Evolutionary conservation across 2,888 invertebrate species (phyloP), one percentile per base, ranked within the genome.

Genomic region (Lochmaea crataegi): DNA sequence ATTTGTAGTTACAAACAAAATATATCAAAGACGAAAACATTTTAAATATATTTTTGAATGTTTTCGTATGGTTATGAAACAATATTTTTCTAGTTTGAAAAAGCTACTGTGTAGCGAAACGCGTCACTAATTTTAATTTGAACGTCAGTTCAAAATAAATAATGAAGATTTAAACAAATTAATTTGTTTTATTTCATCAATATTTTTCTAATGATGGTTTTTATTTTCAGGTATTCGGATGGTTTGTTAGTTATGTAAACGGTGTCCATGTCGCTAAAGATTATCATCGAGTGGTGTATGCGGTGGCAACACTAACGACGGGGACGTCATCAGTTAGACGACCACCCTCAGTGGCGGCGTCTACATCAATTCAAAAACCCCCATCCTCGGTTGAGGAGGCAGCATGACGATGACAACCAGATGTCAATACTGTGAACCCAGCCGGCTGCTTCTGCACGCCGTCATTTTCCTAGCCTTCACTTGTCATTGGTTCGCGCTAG

Each of bases 401-500:
- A 69, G 65, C 72, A 67, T 75, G 77, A 75, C 74, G 79, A 79
- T 73, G 77, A 81, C 77, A 78, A 81, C 80, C 80, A 77, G 75
- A 76, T 81, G 81, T 81, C 79, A 79, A 78, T 76, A 79, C 74
- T 81, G 81, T 80, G 78, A 79, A 78, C 77, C 80, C 73, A 77
- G 78, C 74, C 74, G 78, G 73, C 76, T 79, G 75, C 76, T 77
- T 73, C 79, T 77, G 72, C 81, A 82, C 79, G 84, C 84, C 82
- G 82, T 85, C 77, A 79, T 86, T 71, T 72, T 84, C 42, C 76
- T 85, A 70, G 78, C 83, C 48, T 81, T 85, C 73, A 82, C 83
- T 73, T 81, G 85, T 72, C 84, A 85, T 74, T 82, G 83, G 61
- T 82, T 84, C 76, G 84, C 84, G 56, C 72, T 82, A 77, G 86